A percentile compares a stretch with the other conserved stretches of the same genome.
These are phyloP conservation scores for Pholis gunnellus DNA, from an alignment of 2,113 vertebrate genomes.

Conservation along the genomic window DNA sequence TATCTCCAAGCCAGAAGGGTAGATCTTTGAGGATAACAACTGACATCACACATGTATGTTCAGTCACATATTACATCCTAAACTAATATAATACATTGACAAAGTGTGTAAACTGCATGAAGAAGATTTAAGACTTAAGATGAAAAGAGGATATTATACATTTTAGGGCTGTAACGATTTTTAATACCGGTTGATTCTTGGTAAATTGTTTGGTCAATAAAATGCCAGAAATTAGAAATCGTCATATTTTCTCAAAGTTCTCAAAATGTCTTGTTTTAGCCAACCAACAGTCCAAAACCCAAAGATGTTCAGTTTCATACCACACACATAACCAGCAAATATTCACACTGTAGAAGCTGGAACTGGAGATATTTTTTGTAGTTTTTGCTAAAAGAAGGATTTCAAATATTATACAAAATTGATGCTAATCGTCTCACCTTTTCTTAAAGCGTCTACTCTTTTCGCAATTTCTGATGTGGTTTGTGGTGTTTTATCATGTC, in stretches of 20 bases:
- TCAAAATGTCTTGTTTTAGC: not conserved
- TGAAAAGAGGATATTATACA: not conserved
- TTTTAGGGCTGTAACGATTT: not conserved
- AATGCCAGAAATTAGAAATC: not conserved
- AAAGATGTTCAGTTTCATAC: not conserved
- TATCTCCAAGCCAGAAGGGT: not conserved
- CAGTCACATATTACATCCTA: not conserved
- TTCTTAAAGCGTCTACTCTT: not conserved
- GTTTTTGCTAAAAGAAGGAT: not conserved
- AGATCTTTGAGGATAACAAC: not conserved
- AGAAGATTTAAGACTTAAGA: not conserved
- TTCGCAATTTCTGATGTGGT: not conserved
- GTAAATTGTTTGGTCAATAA: not conserved
- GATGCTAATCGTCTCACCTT: not conserved
- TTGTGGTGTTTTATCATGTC: not conserved
- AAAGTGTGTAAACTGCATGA: not conserved
- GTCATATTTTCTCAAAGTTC: not conserved
- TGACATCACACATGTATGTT: too few relatives aligned
- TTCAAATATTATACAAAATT: not conserved
- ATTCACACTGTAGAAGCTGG: not conserved
- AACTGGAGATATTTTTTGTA: not conserved
- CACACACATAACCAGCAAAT: not conserved
- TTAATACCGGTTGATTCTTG: not conserved
- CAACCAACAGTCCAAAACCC: not conserved
- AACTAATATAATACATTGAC: not conserved